These are phyloP conservation scores for Pseudocheirus occidentalis DNA, from an alignment of 2,797 vertebrate species.

Conservation along the genomic window DNA sequence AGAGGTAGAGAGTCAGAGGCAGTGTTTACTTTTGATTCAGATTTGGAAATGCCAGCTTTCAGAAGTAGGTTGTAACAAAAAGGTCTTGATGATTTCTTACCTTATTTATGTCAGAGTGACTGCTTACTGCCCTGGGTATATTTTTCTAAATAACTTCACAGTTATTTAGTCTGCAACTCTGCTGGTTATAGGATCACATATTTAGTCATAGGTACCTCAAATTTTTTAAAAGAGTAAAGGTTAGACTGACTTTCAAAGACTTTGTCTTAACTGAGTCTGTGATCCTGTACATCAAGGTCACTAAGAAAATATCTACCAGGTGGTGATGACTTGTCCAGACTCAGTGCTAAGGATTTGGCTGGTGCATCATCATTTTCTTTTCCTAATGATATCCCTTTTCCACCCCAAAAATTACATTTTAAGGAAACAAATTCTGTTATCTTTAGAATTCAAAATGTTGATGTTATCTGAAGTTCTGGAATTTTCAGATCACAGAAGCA, in stretches of 20 bases:
- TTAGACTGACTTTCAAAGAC: background rate
- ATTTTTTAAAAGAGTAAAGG: background rate
- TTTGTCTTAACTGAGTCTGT: background rate
- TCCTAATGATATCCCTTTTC: background rate
- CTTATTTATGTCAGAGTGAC: background rate
- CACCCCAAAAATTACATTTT: background rate
- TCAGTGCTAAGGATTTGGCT: background rate
- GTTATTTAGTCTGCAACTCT: background rate
- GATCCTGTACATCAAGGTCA: background rate
- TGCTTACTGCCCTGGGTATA: background rate
- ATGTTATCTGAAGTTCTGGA: constrained; percentile 15
- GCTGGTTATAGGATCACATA: background rate
- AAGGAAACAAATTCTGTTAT: background rate
- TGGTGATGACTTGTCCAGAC: background rate
- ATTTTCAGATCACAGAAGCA: background rate
- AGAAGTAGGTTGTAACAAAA: background rate
- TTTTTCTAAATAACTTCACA: background rate
- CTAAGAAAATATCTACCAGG: background rate
- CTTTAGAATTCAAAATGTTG: background rate
- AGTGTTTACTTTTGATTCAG: background rate
- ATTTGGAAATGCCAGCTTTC: background rate
- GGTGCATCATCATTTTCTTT: background rate
- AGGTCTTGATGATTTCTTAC: background rate
- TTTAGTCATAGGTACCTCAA: background rate
- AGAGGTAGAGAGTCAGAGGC: background rate